Percentiles rank a stretch among this genome's conserved stretches.
These are phyloP conservation scores for Dicycla oo DNA, from an alignment of 2,888 invertebrate species.

Conservation along the genomic window DNA sequence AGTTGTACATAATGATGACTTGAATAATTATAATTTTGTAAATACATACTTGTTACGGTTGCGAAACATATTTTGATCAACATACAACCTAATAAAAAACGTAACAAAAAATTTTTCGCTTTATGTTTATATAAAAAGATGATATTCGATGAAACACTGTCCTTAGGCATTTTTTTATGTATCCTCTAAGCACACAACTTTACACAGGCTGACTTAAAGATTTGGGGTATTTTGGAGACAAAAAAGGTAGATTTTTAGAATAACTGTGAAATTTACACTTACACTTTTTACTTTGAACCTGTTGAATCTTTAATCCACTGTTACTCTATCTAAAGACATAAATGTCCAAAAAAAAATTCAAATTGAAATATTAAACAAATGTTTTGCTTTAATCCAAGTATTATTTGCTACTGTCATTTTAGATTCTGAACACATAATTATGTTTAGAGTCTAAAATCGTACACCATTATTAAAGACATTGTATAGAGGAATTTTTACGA, in stretches of 20 bases:
- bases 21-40: too few species aligned
- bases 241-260: background rate
- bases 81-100: too few species aligned
- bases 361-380: conserved; percentile 7
- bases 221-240: background rate
- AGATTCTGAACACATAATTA: conserved; percentile 1
- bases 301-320: conserved; percentile 10
- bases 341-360: conserved; percentile 7
- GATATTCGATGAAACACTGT: background rate
- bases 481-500: conserved; percentile 46
- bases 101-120: too few species aligned
- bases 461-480: conserved; percentile 37
- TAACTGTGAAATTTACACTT: background rate
- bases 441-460: conserved; percentile 40
- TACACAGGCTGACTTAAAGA: background rate
- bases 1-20: too few species aligned
- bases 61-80: too few species aligned
- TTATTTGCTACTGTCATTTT: conserved; percentile 53
- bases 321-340: conserved; percentile 25
- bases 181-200: background rate
- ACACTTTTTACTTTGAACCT: background rate
- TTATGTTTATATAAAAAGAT: too few species aligned
- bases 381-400: conserved; percentile 50
- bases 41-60: too few species aligned
- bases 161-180: background rate